Conservation (phyloP, 2,888 invertebrate genomes). For the Euspilapteryx auroguttella region DNA sequence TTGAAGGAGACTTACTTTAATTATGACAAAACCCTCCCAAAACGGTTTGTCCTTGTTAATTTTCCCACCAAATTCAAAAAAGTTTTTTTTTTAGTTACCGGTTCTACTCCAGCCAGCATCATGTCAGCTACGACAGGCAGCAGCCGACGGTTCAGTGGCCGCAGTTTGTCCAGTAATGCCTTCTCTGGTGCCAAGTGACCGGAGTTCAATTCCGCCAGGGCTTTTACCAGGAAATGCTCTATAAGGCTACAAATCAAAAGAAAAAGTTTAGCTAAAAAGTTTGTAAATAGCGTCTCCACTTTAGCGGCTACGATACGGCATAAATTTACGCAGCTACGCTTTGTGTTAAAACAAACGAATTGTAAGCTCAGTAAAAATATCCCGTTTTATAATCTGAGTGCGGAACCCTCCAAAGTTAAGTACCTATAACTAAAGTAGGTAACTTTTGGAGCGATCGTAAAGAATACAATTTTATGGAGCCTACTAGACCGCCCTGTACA, state of each 20-base stretch:
- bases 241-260: conserved; percentile 24
- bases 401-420: too few species aligned
- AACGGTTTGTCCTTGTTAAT: neutral
- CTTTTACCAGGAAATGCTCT: conserved; percentile 31
- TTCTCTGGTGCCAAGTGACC: conserved; percentile 25
- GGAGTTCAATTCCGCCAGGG: conserved; percentile 19
- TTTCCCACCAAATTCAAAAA: neutral
- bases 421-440: too few species aligned
- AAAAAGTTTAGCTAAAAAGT: too few species aligned
- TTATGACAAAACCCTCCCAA: too few species aligned
- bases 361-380: too few species aligned
- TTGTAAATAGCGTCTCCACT: neutral
- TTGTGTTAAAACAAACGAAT: too few species aligned
- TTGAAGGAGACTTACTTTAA: too few species aligned
- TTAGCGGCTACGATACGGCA: neutral
- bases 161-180: conserved; percentile 27
- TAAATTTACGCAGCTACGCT: neutral
- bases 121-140: conserved; percentile 36
- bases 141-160: conserved; percentile 28
- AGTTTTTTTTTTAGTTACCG: conserved; percentile 23
- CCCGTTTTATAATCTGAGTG: too few species aligned
- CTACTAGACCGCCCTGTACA: too few species aligned
- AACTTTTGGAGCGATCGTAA: too few species aligned
- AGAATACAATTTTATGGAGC: too few species aligned
- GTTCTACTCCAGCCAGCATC: conserved; percentile 39